A percentile compares a stretch with the other conserved stretches of the same genome.
Conservation (phyloP, 1,140 invertebrate species). For the Conus betulinus region DNA sequence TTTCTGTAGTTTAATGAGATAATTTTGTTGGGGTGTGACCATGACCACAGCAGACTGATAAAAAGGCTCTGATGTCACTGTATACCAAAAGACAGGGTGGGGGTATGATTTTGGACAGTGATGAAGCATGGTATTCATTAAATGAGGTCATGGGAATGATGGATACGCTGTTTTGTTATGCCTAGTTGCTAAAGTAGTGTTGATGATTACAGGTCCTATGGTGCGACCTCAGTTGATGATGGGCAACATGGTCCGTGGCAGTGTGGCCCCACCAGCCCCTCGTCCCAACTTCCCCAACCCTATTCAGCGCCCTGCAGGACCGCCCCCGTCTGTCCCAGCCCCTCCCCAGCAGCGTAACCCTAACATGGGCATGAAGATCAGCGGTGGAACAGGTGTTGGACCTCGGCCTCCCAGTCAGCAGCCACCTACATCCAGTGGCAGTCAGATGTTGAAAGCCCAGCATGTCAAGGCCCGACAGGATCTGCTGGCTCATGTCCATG, state of each 20-base stretch:
- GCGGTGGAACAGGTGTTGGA: background rate
- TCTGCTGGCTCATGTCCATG: constrained; percentile 60
- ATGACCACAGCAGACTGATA: too few species aligned
- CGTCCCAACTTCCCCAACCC: constrained; percentile 58
- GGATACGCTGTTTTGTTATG: too few species aligned
- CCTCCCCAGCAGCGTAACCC: background rate
- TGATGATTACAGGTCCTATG: constrained; percentile 40
- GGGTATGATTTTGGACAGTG: too few species aligned
- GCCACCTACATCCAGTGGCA: constrained; percentile 19
- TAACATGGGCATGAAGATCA: background rate
- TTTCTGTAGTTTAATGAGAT: too few species aligned
- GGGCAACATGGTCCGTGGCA: constrained; percentile 52
- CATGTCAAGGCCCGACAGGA: constrained; percentile 66
- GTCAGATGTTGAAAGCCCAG: constrained; percentile 54
- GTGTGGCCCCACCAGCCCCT: constrained; percentile 46
- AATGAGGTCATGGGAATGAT: too few species aligned
- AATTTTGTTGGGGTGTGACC: too few species aligned
- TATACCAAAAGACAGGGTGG: too few species aligned
- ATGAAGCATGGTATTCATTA: too few species aligned
- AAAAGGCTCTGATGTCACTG: too few species aligned
- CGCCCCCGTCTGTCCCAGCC: background rate
- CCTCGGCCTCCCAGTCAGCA: constrained; percentile 7
- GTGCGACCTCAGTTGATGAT: constrained; percentile 60
- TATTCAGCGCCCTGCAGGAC: constrained; percentile 58
- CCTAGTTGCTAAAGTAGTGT: background rate